Evolutionary conservation across 2,888 invertebrate genomes (phyloP), one percentile per base, ranked within the genome.

Genomic region (Pseudanteris insignis): DNA sequence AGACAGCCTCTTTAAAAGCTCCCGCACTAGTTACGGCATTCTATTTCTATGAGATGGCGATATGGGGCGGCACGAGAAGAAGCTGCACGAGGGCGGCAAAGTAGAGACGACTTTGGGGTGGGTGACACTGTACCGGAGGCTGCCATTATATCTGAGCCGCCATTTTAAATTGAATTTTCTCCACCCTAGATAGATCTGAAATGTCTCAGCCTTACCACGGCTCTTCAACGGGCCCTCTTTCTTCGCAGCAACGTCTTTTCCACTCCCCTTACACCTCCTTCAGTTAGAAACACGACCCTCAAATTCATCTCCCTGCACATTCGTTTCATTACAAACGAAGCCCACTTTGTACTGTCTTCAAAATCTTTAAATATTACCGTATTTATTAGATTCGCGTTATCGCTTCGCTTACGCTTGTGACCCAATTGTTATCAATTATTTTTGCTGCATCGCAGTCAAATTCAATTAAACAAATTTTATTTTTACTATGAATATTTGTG

Each of bases 61-160:
- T 68, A 71, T 70, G 68, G 54, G 46, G 62, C 40, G 62, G 55
- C 46, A 36, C 40, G 69, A 64, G 68, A 50, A 58, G 55, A 65
- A 65, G 68, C 65, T 65, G 68, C 67, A 69, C 67, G 68, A 67
- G 72, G 71, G 74, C 72, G 74, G 73, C 68, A 72, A 74, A 75
- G 75, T 76, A 74, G 74, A 74, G 76, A 74, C 73, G 73, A 73
- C 75, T 50, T 72, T 70, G 72, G 73, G 72, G 70, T 69, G 73
- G 70, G 74, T 70, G 75, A 75, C 73, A 74, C 74, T 73, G 75
- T 77, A 78, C 76, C 77, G 73, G 76, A 74, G 77, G 75, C 77
- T 77, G 76, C 78, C 77, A 78, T 78, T 78, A 78, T 77, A 77
- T 78, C 77, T 77, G 74, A 77, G 78, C 77, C 77, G 77, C 78